Base-by-base conservation (phyloP, 2,113 vertebrate species). In the Channa argus region DNA sequence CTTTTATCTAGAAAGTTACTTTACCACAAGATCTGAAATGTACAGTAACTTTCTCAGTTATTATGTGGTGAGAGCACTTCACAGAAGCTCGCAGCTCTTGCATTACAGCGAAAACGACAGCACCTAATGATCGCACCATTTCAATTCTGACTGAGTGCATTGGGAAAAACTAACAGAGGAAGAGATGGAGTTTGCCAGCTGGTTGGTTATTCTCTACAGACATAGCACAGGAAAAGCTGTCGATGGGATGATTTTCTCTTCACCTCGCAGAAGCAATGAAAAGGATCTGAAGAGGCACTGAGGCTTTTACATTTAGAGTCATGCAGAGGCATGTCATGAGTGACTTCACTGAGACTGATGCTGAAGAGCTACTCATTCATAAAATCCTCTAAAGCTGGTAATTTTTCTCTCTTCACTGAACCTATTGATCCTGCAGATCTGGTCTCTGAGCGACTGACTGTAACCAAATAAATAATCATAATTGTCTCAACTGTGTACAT, bases 61-160 rank as follows among this genome's bases (percentile, higher is more conserved):
- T 80, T 63, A 77, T 65, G 61, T 54, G 64, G 63, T 1, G 36
- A 62, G 74, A 80, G 55, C 69, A 44, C 72, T 74, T 83, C 82
- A 61, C 53, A 60, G 76, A 66, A 63, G 59, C 53, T 75, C 56
- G 2, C 60, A 61, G 81, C 78, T 75, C 75, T 72, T 71, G 39
- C 61, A 58, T 83, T 63, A 54, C 71, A 74, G 53, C 38, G 1
- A 63, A 59, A 67, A 79, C 54, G 60, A 43, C 78, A 33, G 64
- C 54, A 43, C 59, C 64, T 86, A 74, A 82, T 84, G 77, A 84
- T 82, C 64, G 47, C 77, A 80, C 76, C 56, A 11, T 79, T 78
- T 83, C 38, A 67, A 59, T 60, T 79, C 65, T 77, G 74, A 74
- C 68, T 66, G 76, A 62, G 63, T 34, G 60, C 66, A 44, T 62